phyloP scores from a whole-genome alignment of 2,113 vertebrate species.

The Pipra filicauda region DNA sequence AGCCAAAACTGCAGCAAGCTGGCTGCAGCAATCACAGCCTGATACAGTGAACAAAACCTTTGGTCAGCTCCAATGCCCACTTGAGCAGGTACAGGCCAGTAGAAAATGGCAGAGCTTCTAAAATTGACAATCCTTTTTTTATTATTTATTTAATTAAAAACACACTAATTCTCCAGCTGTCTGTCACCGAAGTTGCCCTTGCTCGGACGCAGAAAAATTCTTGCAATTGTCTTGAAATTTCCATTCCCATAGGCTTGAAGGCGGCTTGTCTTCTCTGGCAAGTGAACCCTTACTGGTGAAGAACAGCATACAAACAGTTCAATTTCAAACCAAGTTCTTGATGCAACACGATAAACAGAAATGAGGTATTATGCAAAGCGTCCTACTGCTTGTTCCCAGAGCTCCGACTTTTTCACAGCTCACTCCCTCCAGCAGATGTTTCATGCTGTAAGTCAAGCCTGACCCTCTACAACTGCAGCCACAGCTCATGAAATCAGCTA shows the following conservation, averaged over 20 bases:
- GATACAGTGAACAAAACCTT: not conserved
- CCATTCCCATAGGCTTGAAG: not conserved
- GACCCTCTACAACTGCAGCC: not conserved
- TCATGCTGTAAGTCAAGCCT: not conserved
- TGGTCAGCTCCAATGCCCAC: fast-evolving
- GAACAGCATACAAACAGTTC: not conserved
- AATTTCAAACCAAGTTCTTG: not conserved
- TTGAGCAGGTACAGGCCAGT: not conserved
- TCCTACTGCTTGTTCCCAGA: not conserved
- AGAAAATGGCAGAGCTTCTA: not conserved
- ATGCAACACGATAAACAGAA: not conserved
- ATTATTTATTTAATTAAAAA: not conserved
- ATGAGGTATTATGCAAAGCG: not conserved
- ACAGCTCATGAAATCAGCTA: not conserved
- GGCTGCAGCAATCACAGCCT: not conserved
- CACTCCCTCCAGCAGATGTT: not conserved
- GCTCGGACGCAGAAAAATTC: not conserved
- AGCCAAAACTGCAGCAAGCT: fast-evolving
- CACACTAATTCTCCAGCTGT: not conserved
- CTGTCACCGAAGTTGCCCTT: not conserved
- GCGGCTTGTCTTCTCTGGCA: not conserved
- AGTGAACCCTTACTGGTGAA: not conserved
- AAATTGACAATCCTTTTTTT: not conserved
- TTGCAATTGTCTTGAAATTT: not conserved
- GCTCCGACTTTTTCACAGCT: not conserved